Conservation (phyloP, 2,888 invertebrate species). For the Rhamnusium bicolor region DNA sequence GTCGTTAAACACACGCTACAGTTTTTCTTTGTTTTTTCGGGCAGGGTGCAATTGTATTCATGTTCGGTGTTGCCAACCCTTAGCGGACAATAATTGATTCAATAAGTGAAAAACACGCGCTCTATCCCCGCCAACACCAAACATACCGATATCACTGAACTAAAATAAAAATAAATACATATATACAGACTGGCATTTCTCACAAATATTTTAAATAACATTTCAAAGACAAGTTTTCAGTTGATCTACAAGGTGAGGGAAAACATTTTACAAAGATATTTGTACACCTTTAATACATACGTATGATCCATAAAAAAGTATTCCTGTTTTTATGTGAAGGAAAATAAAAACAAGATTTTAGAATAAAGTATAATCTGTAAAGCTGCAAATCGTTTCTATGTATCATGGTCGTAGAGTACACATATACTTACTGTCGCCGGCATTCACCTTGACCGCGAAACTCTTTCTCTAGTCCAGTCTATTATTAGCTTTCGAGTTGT, state of each 20-base stretch:
- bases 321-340: too few relatives aligned
- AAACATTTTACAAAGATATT: neutral
- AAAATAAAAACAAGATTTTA: too few relatives aligned
- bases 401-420: too few relatives aligned
- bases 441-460: too few relatives aligned
- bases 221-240: slow-evolving; percentile 12
- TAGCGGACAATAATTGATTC: slow-evolving; percentile 71
- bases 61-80: slow-evolving; percentile 69
- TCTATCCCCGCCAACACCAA: slow-evolving; percentile 66
- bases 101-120: slow-evolving; percentile 70
- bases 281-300: too few relatives aligned
- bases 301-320: too few relatives aligned
- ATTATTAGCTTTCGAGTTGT: too few relatives aligned
- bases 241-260: neutral
- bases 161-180: slow-evolving; percentile 64
- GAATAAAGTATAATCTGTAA: too few relatives aligned
- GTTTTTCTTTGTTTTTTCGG: slow-evolving; percentile 59
- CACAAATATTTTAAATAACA: slow-evolving; percentile 27
- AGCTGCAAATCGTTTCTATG: too few relatives aligned
- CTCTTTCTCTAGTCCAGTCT: too few relatives aligned
- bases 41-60: slow-evolving; percentile 56
- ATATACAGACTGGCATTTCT: slow-evolving; percentile 23
- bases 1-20: slow-evolving; percentile 61
- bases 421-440: too few relatives aligned
- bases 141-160: slow-evolving; percentile 67